A percentile compares a stretch with the other conserved stretches of the same genome.
These are phyloP conservation scores for Neosalanx taihuensis DNA, from an alignment of 2,797 vertebrate genomes.

Conservation along the genomic window DNA sequence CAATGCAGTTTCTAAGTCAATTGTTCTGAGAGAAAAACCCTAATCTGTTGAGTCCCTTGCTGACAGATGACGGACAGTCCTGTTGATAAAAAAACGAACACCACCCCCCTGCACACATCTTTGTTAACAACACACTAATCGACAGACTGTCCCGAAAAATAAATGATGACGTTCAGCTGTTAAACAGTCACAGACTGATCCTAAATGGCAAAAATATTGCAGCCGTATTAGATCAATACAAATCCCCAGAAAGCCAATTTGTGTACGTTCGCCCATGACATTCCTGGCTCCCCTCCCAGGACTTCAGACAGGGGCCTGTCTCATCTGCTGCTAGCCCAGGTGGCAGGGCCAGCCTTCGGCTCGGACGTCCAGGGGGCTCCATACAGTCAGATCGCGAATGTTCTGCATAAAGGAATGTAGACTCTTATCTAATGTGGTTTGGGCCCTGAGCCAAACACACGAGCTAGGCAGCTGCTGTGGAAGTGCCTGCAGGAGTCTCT, in stretches of 20 bases:
- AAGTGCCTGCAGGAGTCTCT: neutral
- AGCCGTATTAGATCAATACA: neutral
- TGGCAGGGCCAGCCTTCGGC: neutral
- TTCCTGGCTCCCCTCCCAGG: neutral
- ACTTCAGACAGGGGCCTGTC: neutral
- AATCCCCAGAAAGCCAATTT: neutral
- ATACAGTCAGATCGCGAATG: neutral
- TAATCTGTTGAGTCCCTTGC: too few species aligned
- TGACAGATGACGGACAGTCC: neutral
- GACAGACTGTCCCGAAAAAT: neutral
- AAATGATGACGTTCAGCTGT: neutral
- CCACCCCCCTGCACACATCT: neutral
- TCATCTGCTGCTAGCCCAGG: neutral
- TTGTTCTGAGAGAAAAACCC: too few species aligned
- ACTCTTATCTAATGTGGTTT: conserved; percentile 12
- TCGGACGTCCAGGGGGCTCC: neutral
- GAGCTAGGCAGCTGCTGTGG: neutral
- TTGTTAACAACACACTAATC: neutral
- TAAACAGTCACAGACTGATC: neutral
- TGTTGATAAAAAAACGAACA: neutral
- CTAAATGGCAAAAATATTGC: neutral
- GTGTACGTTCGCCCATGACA: neutral
- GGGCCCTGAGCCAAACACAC: conserved; percentile 2
- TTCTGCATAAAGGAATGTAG: conserved; percentile 6
- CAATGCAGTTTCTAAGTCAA: neutral